Base-by-base conservation (phyloP, 2,888 invertebrate genomes). In the Cheilosia scutellata region DNA sequence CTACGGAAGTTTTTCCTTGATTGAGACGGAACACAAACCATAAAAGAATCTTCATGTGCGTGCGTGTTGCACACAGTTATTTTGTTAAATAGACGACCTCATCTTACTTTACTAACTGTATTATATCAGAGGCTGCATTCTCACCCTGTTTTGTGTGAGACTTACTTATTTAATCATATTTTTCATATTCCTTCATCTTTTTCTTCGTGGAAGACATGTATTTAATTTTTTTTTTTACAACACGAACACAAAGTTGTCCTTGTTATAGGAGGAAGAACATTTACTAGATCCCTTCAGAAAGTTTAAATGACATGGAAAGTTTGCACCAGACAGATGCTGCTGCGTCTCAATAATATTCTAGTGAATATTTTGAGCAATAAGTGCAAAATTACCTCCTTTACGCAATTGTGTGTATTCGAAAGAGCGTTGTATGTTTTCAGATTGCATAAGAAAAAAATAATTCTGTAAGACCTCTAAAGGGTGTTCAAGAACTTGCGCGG, bases 1-100 rank as follows among this genome's bases (percentile, higher is more conserved):
- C 74, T 57, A 57, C 74, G 83, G 83, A 83, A 83, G 78, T 83
- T 68, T 74, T 83, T 40, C 16, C 72, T 70, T 83, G 74, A 83
- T 83, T 83, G 78, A 83, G 62, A 74, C 70, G 72, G 44, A 83
- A 78, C 42, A 37, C 70, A 33, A n/a, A 37, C 16, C 68, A 63
- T 68, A 57, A 78, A 68, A 82, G 63, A 37, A 75, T 63, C 63
- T 74, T 42, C 53, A 55, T 72, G 53, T 63, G 55, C 42, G 76
- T 71, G 70, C 71, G 71, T 65, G 76, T 76, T 58, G 49, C 63
- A 51, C 47, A 33, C 55, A 33, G 42, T 62, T 75, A 74, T 75
- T 82, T 57, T 74, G 70, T 71, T 70, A 76, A 72, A 76, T 57
- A 40, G 57, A 44, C 58, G 33, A 71, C 51, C 44, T 7, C 37